A percentile compares a stretch with the other conserved stretches of the same genome.
Evolutionary conservation across 2,888 invertebrate genomes (phyloP).

Genomic region (Chrysina gloriosa): DNA sequence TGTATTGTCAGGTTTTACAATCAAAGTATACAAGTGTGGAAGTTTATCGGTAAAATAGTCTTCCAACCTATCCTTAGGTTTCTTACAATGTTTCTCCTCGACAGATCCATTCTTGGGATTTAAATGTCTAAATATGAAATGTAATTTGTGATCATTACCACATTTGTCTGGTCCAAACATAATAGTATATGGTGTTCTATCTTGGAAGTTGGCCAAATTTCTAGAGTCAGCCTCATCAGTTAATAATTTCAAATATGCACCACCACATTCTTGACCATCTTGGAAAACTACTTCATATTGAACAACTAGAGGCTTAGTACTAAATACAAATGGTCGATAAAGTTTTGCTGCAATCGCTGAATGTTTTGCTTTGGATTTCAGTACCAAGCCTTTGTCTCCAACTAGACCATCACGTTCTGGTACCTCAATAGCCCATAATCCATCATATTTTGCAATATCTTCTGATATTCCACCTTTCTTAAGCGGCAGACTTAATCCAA

Average conservation of each 20-base stretch:
- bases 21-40: slow-evolving; percentile 87
- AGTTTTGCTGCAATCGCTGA: slow-evolving; percentile 90
- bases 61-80: slow-evolving; percentile 85
- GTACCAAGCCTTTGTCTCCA: slow-evolving; percentile 87
- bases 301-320: slow-evolving; percentile 84
- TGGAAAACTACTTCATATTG: slow-evolving; percentile 89
- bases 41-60: slow-evolving; percentile 92
- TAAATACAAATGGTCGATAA: slow-evolving; percentile 84
- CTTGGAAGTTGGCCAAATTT: slow-evolving; percentile 83
- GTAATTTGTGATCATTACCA: slow-evolving; percentile 93
- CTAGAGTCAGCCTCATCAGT: slow-evolving; percentile 76
- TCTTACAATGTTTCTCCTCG: slow-evolving; percentile 96
- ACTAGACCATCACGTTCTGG: slow-evolving; percentile 79
- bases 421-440: slow-evolving; percentile 80
- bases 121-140: slow-evolving; percentile 92
- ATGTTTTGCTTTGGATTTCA: slow-evolving; percentile 96
- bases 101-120: slow-evolving; percentile 91
- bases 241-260: slow-evolving; percentile 95
- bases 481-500: slow-evolving; percentile 91
- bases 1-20: slow-evolving; percentile 82
- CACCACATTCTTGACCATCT: slow-evolving; percentile 98
- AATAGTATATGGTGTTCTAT: slow-evolving; percentile 97
- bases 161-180: slow-evolving; percentile 99
- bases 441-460: slow-evolving; percentile 95
- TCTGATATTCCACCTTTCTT: slow-evolving; percentile 91